Evolutionary conservation across 2,797 vertebrate species (phyloP).

Genomic region (Sebastolobus altivelis): DNA sequence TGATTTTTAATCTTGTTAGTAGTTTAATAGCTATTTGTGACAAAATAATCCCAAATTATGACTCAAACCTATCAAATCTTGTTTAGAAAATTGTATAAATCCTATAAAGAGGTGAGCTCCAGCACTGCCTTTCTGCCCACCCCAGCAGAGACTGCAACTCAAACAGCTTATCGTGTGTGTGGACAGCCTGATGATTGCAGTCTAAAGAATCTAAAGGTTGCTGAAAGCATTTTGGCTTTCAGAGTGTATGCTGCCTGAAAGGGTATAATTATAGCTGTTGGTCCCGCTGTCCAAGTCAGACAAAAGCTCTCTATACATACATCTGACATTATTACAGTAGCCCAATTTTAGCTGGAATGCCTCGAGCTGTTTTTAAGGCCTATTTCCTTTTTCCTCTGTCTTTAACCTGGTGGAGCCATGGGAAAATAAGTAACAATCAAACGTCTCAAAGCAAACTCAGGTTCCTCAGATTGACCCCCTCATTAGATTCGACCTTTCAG

Average conservation of each 20-base stretch:
- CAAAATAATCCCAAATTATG: not conserved
- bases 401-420: constrained; percentile 45
- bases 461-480: constrained; percentile 72
- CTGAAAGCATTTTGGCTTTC: constrained; percentile 41
- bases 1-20: not conserved
- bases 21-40: not conserved
- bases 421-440: constrained; percentile 57
- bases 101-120: constrained; percentile 1
- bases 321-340: constrained; percentile 48
- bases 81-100: not conserved
- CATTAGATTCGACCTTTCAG: constrained; percentile 75
- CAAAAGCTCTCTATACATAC: constrained; percentile 42
- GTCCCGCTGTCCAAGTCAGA: constrained; percentile 22
- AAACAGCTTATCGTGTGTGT: constrained; percentile 30
- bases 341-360: constrained; percentile 33
- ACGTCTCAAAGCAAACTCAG: constrained; percentile 56
- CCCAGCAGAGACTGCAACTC: constrained; percentile 18
- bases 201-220: constrained; percentile 40
- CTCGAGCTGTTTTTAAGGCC: constrained; percentile 26
- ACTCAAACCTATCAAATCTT: not conserved
- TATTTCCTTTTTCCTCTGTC: constrained; percentile 24
- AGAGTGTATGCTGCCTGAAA: constrained; percentile 12
- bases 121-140: not conserved
- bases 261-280: constrained; percentile 30
- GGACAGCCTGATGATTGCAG: constrained; percentile 45